Conservation (phyloP, 2,113 vertebrate genomes). For the Cardinalis cardinalis region DNA sequence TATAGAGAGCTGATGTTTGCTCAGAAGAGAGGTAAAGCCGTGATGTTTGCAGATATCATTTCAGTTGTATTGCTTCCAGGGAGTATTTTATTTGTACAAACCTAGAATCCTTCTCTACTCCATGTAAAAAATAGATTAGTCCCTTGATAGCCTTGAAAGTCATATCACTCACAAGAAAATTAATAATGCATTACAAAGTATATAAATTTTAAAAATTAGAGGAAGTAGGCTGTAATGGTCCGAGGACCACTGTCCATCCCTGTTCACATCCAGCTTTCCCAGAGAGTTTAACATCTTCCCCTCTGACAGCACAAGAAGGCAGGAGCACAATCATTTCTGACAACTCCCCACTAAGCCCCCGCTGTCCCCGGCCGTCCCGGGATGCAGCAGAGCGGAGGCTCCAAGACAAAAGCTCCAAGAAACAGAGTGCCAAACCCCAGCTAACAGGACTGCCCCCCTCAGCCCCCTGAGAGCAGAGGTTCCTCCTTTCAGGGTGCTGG, state of each 20-base stretch:
- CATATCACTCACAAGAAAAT: slow-evolving; percentile 66
- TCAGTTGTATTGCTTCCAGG: slow-evolving; percentile 47
- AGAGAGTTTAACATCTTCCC: not conserved
- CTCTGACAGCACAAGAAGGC: not conserved
- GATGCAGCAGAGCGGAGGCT: not conserved
- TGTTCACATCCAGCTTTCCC: slow-evolving; percentile 22
- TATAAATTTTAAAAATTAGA: slow-evolving; percentile 69
- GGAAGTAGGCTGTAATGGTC: slow-evolving; percentile 57
- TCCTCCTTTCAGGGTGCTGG: not conserved
- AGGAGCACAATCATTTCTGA: slow-evolving; percentile 31
- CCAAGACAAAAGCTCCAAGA: not conserved
- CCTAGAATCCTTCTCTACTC: slow-evolving; percentile 56
- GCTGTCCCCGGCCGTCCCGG: not conserved
- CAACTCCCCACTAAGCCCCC: not conserved
- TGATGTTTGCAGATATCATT: slow-evolving; percentile 50
- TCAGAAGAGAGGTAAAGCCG: slow-evolving; percentile 54
- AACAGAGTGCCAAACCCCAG: not conserved
- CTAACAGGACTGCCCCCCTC: not conserved
- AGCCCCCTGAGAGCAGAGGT: not conserved
- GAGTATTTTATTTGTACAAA: slow-evolving; percentile 70
- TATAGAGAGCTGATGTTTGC: slow-evolving; percentile 51
- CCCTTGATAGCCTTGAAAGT: slow-evolving; percentile 67
- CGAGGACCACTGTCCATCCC: slow-evolving; percentile 50
- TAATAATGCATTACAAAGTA: slow-evolving; percentile 61
- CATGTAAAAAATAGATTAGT: slow-evolving; percentile 69